Base-by-base conservation (phyloP, 2,113 vertebrate species). In the Phaethornis superciliosus region DNA sequence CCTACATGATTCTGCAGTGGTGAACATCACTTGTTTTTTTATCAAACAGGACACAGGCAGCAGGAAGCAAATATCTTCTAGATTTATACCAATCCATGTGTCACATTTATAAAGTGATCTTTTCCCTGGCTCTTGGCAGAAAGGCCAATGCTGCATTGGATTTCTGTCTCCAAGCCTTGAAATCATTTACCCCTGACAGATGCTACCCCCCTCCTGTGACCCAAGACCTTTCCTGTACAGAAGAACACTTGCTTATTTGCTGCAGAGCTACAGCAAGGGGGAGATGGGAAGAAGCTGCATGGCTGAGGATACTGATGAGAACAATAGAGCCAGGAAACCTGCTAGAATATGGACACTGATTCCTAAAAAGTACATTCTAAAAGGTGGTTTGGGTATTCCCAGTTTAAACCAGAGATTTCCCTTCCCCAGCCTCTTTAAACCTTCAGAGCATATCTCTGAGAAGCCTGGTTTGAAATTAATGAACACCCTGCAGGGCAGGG, bases 71-170 rank as follows among this genome's bases (percentile, higher is more conserved):
- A 94, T 95, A 96, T 96, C 95, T 97, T 89, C 90, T 60, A 86
- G 96, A 96, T 96, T 95, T 93, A 95, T 40, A 95, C 95, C 93
- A 92, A 88, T 96, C 96, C 90, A 88, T 58, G 94, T 95, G 97
- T 97, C 97, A 97, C 96, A 93, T 96, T 97, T 96, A 97, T 95
- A 97, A 96, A 98, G 95, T 32, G 90, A 97, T 96, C 96, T 97
- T 96, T 95, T 95, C 89, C 90, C 95, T 86, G 87, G 95, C 94
- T 97, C 96, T 91, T 97, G 93, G 96, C 94, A 94, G 96, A 96
- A 97, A 96, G 95, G 68, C 95, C 94, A 90, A 91, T 87, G 92
- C 94, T 87, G 89, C 94, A 94, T 96, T 82, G 96, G 92, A 96
- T 96, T 97, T 97, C 97, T 97, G 97, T 97, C 97, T 97, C 95